phyloP scores from a whole-genome alignment of 2,113 vertebrate genomes.

The Ia io region DNA sequence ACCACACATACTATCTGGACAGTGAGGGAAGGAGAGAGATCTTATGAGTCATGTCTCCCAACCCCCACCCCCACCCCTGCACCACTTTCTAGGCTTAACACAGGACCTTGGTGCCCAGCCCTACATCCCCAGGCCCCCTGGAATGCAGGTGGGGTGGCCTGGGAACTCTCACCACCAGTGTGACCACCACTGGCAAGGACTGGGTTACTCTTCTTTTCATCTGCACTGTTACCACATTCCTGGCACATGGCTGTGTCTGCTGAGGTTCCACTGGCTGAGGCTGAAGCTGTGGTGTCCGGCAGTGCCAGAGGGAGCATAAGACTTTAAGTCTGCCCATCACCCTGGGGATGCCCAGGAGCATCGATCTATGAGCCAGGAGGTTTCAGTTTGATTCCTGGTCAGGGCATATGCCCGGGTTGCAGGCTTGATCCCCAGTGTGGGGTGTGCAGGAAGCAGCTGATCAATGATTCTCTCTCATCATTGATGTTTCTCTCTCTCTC shows the following conservation, averaged over 20 bases:
- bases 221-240: neutral
- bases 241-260: rapidly evolving
- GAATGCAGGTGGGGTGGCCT: neutral
- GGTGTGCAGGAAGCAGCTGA: no score
- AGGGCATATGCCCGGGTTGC: no score
- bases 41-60: neutral
- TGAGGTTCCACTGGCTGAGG: neutral
- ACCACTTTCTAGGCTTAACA: neutral
- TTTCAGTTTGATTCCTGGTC: no score
- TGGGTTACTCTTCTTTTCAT: neutral
- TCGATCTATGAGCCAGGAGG: no score
- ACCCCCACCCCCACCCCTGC: rapidly evolving
- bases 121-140: neutral
- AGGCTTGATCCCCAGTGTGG: no score
- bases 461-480: no score
- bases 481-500: no score
- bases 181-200: neutral
- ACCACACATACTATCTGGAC: rapidly evolving
- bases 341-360: neutral
- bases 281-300: neutral
- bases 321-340: rapidly evolving
- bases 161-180: rapidly evolving
- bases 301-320: neutral
- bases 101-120: neutral
- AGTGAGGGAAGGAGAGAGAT: neutral